phyloP scores from a whole-genome alignment of 2,888 invertebrate species.

The Nemotelus nigrinus region DNA sequence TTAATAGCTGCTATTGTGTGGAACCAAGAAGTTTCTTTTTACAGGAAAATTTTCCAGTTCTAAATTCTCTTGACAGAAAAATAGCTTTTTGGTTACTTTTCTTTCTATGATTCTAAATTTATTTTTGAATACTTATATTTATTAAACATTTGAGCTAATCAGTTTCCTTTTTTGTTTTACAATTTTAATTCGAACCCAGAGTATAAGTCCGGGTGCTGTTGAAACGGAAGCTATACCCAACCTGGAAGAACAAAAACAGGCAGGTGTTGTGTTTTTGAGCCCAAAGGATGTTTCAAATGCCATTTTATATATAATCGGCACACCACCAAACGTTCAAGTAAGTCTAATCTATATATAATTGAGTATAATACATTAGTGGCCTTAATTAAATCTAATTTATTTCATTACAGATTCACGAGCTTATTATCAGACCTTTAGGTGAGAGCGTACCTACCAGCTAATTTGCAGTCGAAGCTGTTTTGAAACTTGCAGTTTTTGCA shows the following conservation, averaged over 20 bases:
- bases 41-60: no score
- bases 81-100: no score
- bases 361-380: not conserved
- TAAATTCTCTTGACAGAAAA: no score
- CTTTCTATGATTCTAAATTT: no score
- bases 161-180: not conserved
- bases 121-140: conserved; percentile 32
- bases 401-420: conserved; percentile 58
- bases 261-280: conserved; percentile 56
- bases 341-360: not conserved
- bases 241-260: conserved; percentile 41
- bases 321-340: conserved; percentile 61
- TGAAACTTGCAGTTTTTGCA: no score
- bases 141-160: conserved; percentile 20
- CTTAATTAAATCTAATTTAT: not conserved
- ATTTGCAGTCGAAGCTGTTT: no score
- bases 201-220: conserved; percentile 62
- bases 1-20: no score
- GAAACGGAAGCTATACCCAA: conserved; percentile 62
- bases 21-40: no score
- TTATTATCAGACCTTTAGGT: conserved; percentile 61
- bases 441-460: conserved; percentile 52
- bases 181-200: conserved; percentile 52
- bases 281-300: conserved; percentile 44
- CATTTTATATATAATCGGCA: conserved; percentile 57